phyloP scores from a whole-genome alignment of 2,113 vertebrate species.

The Odontesthes bonariensis region DNA sequence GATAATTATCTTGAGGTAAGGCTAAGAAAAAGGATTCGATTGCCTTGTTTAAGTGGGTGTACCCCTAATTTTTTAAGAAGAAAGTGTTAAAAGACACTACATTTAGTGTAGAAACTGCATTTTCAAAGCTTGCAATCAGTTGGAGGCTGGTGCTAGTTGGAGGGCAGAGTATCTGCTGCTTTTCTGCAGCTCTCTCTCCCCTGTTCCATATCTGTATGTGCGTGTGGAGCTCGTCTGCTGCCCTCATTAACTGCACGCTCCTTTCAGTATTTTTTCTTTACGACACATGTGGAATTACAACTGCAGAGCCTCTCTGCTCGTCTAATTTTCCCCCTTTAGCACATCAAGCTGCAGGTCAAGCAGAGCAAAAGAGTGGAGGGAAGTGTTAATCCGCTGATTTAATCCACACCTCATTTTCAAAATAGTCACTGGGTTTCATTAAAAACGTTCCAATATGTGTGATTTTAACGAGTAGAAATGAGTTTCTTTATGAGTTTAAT shows the following conservation, averaged over 20 bases:
- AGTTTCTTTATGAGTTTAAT: neutral
- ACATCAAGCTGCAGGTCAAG: neutral
- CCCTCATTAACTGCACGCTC: neutral
- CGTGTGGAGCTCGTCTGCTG: neutral
- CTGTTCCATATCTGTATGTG: neutral
- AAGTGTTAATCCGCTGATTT: neutral
- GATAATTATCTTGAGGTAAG: no score
- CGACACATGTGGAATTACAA: no score
- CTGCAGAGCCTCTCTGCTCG: no score
- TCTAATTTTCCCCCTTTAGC: neutral
- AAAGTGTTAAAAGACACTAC: no score
- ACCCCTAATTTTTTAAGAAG: no score
- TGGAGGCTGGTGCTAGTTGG: neutral
- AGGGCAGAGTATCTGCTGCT: neutral
- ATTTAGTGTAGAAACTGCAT: neutral
- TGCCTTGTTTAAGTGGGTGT: no score
- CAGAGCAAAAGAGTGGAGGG: neutral
- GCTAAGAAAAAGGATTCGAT: no score
- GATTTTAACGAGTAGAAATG: neutral
- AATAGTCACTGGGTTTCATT: no score
- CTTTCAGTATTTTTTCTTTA: neutral
- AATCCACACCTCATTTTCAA: neutral
- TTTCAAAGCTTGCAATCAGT: neutral
- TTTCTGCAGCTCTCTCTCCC: neutral
- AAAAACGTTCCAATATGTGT: no score